Evolutionary conservation across 2,113 vertebrate species (phyloP).

Genomic region (Variabilichromis moorii): DNA sequence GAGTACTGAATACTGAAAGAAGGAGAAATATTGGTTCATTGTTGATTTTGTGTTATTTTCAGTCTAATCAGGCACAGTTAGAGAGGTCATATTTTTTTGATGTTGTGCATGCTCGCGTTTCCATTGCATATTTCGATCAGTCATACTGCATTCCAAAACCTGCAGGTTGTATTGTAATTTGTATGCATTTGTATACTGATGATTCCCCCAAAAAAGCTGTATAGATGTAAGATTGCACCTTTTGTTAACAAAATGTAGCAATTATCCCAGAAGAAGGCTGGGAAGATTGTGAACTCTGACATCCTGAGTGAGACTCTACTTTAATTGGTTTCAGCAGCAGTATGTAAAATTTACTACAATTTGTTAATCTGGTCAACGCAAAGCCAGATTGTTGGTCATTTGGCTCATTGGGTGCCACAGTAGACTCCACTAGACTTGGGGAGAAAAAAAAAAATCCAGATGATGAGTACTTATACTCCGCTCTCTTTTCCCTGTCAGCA

Average conservation of each 20-base stretch:
- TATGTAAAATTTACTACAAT: accelerated
- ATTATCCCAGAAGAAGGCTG: not conserved
- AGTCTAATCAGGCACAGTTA: not conserved
- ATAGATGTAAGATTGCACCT: not conserved
- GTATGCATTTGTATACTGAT: not conserved
- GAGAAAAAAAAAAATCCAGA: accelerated
- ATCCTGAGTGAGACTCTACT: not conserved
- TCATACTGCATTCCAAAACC: not conserved
- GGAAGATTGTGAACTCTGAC: not conserved
- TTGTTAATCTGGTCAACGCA: not conserved
- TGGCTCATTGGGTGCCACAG: not conserved
- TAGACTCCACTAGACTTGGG: not conserved
- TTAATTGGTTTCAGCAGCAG: not conserved
- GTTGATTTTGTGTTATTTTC: not conserved
- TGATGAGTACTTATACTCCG: not conserved
- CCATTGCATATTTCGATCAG: accelerated
- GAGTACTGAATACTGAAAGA: not conserved
- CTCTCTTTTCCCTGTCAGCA: constrained; percentile 68
- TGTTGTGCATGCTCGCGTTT: accelerated
- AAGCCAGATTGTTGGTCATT: not conserved
- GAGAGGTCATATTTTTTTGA: not conserved
- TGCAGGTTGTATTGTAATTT: not conserved
- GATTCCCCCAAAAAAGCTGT: not conserved
- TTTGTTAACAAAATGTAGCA: not conserved
- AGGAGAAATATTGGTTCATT: not conserved